These are phyloP conservation scores for Vidua chalybeata DNA, from an alignment of 2,113 vertebrate species.

Conservation along the genomic window DNA sequence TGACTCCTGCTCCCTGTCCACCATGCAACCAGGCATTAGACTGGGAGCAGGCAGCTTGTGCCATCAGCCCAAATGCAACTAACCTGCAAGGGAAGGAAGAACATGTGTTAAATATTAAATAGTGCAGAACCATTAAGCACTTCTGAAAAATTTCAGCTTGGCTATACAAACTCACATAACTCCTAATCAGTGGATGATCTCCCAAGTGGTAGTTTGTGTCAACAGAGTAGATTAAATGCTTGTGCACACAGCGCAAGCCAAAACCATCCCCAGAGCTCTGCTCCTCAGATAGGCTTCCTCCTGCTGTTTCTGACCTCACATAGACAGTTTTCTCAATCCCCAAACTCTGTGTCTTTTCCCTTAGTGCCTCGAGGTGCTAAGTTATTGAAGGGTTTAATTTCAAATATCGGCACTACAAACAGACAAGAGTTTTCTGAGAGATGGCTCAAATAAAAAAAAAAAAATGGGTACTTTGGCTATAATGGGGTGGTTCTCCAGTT, in stretches of 20 bases:
- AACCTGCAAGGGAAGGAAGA: neutral
- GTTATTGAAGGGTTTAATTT: neutral
- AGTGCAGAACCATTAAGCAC: neutral
- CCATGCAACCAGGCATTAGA: fast-evolving
- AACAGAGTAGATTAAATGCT: neutral
- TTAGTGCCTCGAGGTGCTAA: neutral
- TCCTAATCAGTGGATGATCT: neutral
- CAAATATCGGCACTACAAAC: neutral
- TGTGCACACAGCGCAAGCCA: neutral
- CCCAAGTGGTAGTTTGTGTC: neutral
- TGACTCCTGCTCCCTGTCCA: neutral
- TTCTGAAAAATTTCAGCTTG: neutral
- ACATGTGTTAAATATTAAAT: neutral
- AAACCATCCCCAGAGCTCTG: neutral
- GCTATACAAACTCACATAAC: neutral
- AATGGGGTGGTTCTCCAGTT: neutral
- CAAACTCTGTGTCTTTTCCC: neutral
- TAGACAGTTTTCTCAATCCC: neutral
- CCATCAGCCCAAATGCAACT: neutral
- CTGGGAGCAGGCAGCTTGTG: neutral
- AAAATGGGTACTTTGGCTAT: neutral
- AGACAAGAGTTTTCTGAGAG: neutral
- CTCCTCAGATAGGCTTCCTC: neutral
- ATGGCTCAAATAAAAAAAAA: neutral
- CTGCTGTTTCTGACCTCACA: neutral